These are phyloP conservation scores for Artemia franciscana DNA, from an alignment of 1,140 invertebrate species.

Conservation along the genomic window DNA sequence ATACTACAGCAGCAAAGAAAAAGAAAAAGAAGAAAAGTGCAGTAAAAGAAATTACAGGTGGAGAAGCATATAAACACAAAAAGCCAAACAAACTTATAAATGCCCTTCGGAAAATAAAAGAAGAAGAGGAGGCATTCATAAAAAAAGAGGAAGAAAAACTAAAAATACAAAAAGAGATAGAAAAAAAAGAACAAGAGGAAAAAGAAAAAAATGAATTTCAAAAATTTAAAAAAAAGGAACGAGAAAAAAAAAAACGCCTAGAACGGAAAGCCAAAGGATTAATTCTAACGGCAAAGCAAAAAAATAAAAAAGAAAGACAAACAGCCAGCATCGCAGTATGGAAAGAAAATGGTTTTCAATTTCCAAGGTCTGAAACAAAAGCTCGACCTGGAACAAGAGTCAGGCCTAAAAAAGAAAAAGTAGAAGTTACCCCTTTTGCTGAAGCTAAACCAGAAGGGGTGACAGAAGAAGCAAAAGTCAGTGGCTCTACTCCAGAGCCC, in stretches of 20 bases:
- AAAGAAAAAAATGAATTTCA: conserved; percentile 80
- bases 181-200: conserved; percentile 77
- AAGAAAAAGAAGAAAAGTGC: conserved; percentile 30
- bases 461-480: conserved; percentile 37
- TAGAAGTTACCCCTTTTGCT: too few species aligned
- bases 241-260: too few species aligned
- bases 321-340: conserved; percentile 65
- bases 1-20: conserved; percentile 6
- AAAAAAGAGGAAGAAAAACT: conserved; percentile 60
- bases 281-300: conserved; percentile 72
- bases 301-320: conserved; percentile 59
- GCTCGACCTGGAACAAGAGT: too few species aligned
- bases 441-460: too few species aligned
- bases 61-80: conserved; percentile 41
- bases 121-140: too few species aligned
- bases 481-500: conserved; percentile 45
- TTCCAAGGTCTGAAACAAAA: too few species aligned
- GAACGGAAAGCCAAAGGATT: conserved; percentile 83
- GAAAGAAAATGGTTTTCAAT: conserved; percentile 52
- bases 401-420: too few species aligned
- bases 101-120: conserved; percentile 53
- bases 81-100: conserved; percentile 70
- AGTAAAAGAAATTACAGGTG: conserved; percentile 22
- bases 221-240: too few species aligned
- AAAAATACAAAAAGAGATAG: too few species aligned